Evolutionary conservation across 2,797 vertebrate species (phyloP).

Genomic region (Pitangus sulphuratus): DNA sequence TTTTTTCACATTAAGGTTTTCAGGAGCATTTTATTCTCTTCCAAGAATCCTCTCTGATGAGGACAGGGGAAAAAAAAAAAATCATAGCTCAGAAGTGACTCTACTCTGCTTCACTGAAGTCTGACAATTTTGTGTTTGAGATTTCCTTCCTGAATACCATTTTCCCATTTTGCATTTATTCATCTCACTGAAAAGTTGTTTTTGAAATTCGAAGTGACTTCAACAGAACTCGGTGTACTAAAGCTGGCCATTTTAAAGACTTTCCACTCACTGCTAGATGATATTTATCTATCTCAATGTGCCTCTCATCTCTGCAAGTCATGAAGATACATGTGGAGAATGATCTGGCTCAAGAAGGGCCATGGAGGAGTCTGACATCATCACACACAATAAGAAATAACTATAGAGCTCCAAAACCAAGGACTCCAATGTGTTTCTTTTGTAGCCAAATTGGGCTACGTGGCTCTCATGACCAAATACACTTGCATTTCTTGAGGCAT

Average conservation of each 20-base stretch:
- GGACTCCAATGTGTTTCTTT: neutral
- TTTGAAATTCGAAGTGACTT: neutral
- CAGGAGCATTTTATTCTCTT: neutral
- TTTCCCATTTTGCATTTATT: neutral
- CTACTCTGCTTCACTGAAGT: neutral
- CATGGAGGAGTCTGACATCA: neutral
- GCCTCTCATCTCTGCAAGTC: neutral
- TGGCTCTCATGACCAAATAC: accelerated
- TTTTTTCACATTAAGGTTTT: neutral
- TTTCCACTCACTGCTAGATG: neutral
- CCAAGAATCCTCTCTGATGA: neutral
- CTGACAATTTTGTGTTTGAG: neutral
- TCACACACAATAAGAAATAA: neutral
- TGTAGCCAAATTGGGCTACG: neutral
- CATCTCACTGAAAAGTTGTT: neutral
- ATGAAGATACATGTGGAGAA: neutral
- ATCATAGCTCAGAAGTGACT: neutral
- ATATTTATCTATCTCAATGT: neutral
- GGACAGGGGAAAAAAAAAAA: too few species aligned
- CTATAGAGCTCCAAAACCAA: neutral
- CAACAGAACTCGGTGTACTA: neutral
- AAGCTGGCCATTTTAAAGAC: neutral
- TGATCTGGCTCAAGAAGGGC: neutral
- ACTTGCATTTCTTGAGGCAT: neutral
- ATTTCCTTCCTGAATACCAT: neutral